A percentile compares a stretch with the other conserved stretches of the same genome.
These are phyloP conservation scores for Thereva unica DNA, from an alignment of 2,888 invertebrate species.

Conservation along the genomic window DNA sequence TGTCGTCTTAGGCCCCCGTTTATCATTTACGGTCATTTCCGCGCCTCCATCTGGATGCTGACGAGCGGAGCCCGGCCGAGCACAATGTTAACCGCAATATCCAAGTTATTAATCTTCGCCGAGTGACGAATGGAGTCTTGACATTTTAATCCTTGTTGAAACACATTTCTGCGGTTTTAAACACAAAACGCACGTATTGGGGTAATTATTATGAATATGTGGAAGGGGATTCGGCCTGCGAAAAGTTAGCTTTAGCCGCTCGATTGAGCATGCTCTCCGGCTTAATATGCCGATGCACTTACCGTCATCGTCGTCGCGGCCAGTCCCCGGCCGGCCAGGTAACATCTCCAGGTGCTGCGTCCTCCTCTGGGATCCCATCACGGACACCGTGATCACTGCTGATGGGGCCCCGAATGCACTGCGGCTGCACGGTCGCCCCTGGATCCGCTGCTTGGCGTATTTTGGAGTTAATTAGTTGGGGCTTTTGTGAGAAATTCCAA, in stretches of 20 bases:
- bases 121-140: constrained; percentile 48
- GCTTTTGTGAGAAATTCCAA: constrained; percentile 37
- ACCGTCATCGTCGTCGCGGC: background rate
- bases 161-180: constrained; percentile 46
- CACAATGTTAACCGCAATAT: constrained; percentile 42
- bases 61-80: constrained; percentile 19
- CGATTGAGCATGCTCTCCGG: background rate
- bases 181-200: constrained; percentile 43
- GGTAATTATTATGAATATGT: constrained; percentile 43
- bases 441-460: constrained; percentile 21
- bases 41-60: constrained; percentile 35
- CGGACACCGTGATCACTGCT: too few relatives aligned
- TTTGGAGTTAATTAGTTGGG: constrained; percentile 37
- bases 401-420: background rate
- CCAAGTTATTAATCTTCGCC: constrained; percentile 43
- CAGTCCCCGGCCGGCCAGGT: background rate
- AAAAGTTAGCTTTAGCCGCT: background rate
- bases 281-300: background rate
- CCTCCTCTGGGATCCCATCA: background rate
- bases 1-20: constrained; percentile 37
- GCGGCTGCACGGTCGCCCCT: constrained; percentile 16
- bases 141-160: constrained; percentile 47
- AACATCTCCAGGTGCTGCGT: background rate
- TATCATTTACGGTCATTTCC: constrained; percentile 31
- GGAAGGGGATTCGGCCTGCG: constrained; percentile 8